phyloP scores from a whole-genome alignment of 2,888 invertebrate genomes.

The Noctua comes region DNA sequence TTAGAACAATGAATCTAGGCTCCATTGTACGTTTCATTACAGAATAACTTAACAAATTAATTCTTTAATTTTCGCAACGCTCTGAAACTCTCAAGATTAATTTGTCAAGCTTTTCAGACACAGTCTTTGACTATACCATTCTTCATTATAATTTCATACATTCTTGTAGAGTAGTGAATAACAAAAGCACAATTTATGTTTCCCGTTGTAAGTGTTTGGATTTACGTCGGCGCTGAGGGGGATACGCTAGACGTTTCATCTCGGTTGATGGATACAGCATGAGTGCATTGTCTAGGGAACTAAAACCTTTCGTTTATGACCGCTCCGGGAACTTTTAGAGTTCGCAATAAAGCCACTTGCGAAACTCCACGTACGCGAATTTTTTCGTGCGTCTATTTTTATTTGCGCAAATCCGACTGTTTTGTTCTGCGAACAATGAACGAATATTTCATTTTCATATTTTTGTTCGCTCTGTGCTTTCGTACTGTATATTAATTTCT shows the following conservation, averaged over 20 bases:
- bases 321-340: conserved; percentile 58
- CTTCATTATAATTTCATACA: conserved; percentile 55
- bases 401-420: conserved; percentile 53
- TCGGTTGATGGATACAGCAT: conserved; percentile 77
- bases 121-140: conserved; percentile 47
- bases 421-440: conserved; percentile 40
- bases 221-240: conserved; percentile 54
- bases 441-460: conserved; percentile 44
- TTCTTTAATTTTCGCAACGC: conserved; percentile 49
- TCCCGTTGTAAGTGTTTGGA: conserved; percentile 72
- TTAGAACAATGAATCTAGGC: conserved; percentile 38
- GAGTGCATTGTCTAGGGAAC: conserved; percentile 78
- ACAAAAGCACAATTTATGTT: conserved; percentile 75
- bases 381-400: conserved; percentile 66
- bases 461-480: conserved; percentile 19
- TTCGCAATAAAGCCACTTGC: conserved; percentile 71
- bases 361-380: conserved; percentile 62
- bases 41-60: conserved; percentile 50
- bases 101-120: conserved; percentile 57
- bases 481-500: conserved; percentile 36
- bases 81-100: conserved; percentile 50
- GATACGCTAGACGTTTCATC: conserved; percentile 74
- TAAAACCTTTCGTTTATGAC: conserved; percentile 71
- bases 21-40: conserved; percentile 49
- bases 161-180: conserved; percentile 52